Conservation (phyloP, 2,113 vertebrate species). For the Mola mola region DNA sequence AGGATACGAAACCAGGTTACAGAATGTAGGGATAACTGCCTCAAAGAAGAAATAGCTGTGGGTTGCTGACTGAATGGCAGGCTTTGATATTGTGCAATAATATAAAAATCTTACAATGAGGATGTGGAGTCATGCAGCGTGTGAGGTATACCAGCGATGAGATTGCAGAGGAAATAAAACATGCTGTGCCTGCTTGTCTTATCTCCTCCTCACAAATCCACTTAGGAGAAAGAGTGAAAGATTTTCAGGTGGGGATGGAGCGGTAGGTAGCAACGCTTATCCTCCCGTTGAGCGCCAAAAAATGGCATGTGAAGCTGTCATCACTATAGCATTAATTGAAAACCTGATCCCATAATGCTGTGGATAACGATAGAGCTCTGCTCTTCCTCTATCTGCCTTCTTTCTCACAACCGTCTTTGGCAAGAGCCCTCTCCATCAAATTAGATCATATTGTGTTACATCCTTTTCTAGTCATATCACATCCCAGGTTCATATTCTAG, state of each 20-base stretch:
- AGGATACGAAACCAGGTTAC: conserved; percentile 29
- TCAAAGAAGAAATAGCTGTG: conserved; percentile 23
- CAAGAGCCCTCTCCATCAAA: conserved; percentile 42
- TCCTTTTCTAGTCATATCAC: conserved; percentile 59
- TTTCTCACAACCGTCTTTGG: conserved; percentile 14
- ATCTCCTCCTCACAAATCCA: conserved; percentile 42
- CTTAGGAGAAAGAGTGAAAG: conserved; percentile 19
- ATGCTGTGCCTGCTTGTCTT: conserved; percentile 8
- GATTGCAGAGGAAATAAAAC: conserved; percentile 24
- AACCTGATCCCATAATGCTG: conserved; percentile 44
- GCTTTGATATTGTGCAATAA: conserved; percentile 15
- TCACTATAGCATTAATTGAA: conserved; percentile 47
- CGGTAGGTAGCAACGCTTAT: conserved; percentile 32
- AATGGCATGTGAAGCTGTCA: conserved; percentile 55
- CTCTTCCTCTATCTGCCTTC: neutral
- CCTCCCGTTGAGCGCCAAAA: conserved; percentile 35
- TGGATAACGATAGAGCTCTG: conserved; percentile 26
- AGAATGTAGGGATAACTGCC: conserved; percentile 15
- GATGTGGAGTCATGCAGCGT: conserved; percentile 5
- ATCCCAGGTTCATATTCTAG: conserved; percentile 50
- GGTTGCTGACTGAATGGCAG: conserved; percentile 33
- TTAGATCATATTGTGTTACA: conserved; percentile 54
- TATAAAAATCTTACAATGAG: conserved; percentile 13
- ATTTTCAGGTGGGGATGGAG: conserved; percentile 19
- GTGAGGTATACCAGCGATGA: neutral